phyloP scores from a whole-genome alignment of 1,140 invertebrate genomes.

The Diachasma alloeum region DNA sequence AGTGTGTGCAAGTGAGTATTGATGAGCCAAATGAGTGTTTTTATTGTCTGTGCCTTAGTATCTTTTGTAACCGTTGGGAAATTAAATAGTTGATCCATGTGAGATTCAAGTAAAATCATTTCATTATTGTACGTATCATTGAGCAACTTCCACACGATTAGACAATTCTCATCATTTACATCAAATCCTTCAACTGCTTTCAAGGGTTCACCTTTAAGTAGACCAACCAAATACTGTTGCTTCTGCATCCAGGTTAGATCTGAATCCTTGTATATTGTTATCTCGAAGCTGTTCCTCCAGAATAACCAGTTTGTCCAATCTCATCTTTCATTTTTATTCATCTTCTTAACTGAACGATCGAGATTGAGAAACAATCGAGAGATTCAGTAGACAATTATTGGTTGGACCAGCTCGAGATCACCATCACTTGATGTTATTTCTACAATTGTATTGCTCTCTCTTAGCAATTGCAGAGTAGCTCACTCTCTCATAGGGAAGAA shows the following conservation, averaged over 20 bases:
- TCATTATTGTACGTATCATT: slow-evolving; percentile 46
- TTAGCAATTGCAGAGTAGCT: too few species aligned
- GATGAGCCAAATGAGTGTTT: slow-evolving; percentile 29
- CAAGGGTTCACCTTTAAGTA: slow-evolving; percentile 38
- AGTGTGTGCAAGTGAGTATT: slow-evolving; percentile 33
- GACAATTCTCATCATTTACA: slow-evolving; percentile 44
- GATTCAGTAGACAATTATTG: too few species aligned
- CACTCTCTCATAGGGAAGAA: too few species aligned
- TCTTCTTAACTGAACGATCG: too few species aligned
- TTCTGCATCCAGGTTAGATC: slow-evolving; percentile 35
- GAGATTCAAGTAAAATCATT: slow-evolving; percentile 36
- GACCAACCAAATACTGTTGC: slow-evolving; percentile 46
- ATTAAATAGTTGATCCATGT: slow-evolving; percentile 36
- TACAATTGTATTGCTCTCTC: too few species aligned
- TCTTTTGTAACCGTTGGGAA: slow-evolving; percentile 32
- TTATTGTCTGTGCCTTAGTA: slow-evolving; percentile 21
- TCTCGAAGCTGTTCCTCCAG: neutral
- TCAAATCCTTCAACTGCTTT: slow-evolving; percentile 42
- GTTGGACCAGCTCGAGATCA: too few species aligned
- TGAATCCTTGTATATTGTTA: slow-evolving; percentile 45
- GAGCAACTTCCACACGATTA: slow-evolving; percentile 39
- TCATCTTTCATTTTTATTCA: too few species aligned
- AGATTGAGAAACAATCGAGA: too few species aligned
- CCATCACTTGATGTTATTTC: too few species aligned
- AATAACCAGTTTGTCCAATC: neutral